A percentile compares a stretch with the other conserved stretches of the same genome.
Evolutionary conservation across 2,888 invertebrate species (phyloP).

Genomic region (Agrilus biguttatus): DNA sequence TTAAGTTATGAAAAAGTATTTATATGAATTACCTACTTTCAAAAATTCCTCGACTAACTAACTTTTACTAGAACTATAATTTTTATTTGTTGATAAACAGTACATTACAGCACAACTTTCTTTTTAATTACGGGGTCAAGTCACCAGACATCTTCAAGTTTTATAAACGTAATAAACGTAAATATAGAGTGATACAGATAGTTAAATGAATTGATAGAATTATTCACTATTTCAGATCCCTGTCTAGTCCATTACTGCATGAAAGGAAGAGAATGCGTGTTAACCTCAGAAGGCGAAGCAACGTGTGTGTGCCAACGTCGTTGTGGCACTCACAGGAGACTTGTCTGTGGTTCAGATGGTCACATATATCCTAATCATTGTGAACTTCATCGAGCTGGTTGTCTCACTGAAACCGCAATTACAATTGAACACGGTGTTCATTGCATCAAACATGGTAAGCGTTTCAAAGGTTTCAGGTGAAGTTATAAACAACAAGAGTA

Average conservation of each 20-base stretch:
- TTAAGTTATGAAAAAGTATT: too few relatives aligned
- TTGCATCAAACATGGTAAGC: constrained; percentile 33
- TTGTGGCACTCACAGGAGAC: constrained; percentile 39
- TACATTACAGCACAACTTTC: too few relatives aligned
- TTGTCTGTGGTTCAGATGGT: constrained; percentile 54
- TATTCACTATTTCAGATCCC: constrained; percentile 36
- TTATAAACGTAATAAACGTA: not conserved
- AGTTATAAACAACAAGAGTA: too few relatives aligned
- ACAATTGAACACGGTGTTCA: constrained; percentile 38
- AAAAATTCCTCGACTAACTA: too few relatives aligned
- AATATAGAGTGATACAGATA: too few relatives aligned
- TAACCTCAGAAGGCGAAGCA: constrained; percentile 32
- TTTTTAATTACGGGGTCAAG: too few relatives aligned
- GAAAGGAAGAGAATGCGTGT: constrained; percentile 47
- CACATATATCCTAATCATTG: constrained; percentile 52
- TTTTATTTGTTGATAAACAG: too few relatives aligned
- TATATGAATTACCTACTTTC: too few relatives aligned
- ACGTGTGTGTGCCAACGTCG: constrained; percentile 47
- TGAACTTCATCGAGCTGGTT: constrained; percentile 48
- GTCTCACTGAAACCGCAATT: constrained; percentile 38
- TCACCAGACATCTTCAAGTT: not conserved
- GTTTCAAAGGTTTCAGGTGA: constrained; percentile 3
- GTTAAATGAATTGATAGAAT: constrained; percentile 2
- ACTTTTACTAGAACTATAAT: too few relatives aligned
- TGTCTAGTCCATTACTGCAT: constrained; percentile 51